Percentiles rank a stretch among this genome's conserved stretches.
These are phyloP conservation scores for Paraplagusia blochii DNA, from an alignment of 2,113 vertebrate genomes.

Conservation along the genomic window DNA sequence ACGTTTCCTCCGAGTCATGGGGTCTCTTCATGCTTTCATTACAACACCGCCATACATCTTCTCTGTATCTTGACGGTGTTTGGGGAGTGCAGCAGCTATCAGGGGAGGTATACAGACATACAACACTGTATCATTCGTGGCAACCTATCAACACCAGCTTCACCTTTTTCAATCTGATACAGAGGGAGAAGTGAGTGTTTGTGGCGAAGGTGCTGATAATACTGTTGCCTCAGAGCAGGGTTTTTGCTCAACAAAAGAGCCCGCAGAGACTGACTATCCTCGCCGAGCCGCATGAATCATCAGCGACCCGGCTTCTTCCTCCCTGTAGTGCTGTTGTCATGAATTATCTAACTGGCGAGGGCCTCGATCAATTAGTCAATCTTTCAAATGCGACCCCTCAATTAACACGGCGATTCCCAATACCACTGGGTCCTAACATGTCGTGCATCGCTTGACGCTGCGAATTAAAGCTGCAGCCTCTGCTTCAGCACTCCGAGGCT, in stretches of 20 bases:
- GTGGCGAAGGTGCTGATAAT: slow-evolving; percentile 56
- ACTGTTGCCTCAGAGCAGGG: slow-evolving; percentile 30
- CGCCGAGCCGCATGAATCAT: slow-evolving; percentile 72
- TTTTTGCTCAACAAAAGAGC: slow-evolving; percentile 66
- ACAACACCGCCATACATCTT: slow-evolving; percentile 74
- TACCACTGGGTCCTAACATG: slow-evolving; percentile 51
- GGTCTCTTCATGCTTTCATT: slow-evolving; percentile 71
- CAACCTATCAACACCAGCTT: slow-evolving; percentile 69
- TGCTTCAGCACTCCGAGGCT: slow-evolving; percentile 32
- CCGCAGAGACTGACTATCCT: slow-evolving; percentile 56
- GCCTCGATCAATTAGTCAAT: slow-evolving; percentile 79
- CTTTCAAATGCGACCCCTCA: slow-evolving; percentile 66
- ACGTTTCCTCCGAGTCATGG: slow-evolving; percentile 64
- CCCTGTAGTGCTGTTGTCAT: slow-evolving; percentile 41
- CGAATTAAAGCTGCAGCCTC: slow-evolving; percentile 58
- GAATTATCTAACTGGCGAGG: slow-evolving; percentile 69
- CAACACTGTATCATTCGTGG: slow-evolving; percentile 74
- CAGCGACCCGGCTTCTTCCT: slow-evolving; percentile 63
- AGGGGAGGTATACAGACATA: slow-evolving; percentile 58
- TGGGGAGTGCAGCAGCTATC: slow-evolving; percentile 50
- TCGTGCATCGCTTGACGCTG: slow-evolving; percentile 56
- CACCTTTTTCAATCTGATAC: slow-evolving; percentile 73
- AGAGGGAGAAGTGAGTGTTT: slow-evolving; percentile 46
- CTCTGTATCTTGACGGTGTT: slow-evolving; percentile 51
- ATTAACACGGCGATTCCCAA: slow-evolving; percentile 71